Base-by-base conservation (phyloP, 2,797 vertebrate species). In the Arremon aurantiirostris region DNA sequence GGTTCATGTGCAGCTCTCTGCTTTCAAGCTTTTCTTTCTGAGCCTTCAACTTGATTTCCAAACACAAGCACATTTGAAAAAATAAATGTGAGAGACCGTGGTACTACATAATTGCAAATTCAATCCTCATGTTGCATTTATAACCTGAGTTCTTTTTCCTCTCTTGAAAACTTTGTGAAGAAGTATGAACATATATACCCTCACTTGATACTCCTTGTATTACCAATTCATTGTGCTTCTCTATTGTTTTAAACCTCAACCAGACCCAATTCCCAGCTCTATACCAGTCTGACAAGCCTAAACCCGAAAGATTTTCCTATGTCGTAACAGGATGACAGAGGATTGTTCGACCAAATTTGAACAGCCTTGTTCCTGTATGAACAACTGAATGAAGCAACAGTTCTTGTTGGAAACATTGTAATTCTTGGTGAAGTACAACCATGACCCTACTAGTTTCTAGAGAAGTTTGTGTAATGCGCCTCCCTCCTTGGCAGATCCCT, bases 21-120 rank as follows among this genome's bases (percentile, higher is more conserved):
- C 98, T 99, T 76, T 99, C 98, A 55, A 99, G 97, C 14, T 98
- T 98, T 95, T 99, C 98, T 92, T 98, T 99, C 93, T 99, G 98
- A 60, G 96, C 96, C 96, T 98, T 99, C 49, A 99, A 70, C 99
- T 99, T 93, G 77, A 91, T 88, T 93, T 92, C 41, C 85, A 57
- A 82, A 57, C 72, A 92, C 61, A 76, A 71, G 4, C 3, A 59
- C 35, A 83, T 87, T 91, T 91, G 50, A 61, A 60, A 90, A 78
- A 75, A 47, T 21, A 24, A 3, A 42, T 21, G 12, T 60, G 47
- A 89, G 77, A 82, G 7, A n/a, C 22, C 13, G 5, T 8, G 3
- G 39, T 41, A 68, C 23, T 49, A 68, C 28, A 72, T 8, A 75
- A 76, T 77, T 52, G 30, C 42, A 92, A 84, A 47, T 76, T 49